Evolutionary conservation across 2,888 invertebrate genomes (phyloP).

Genomic region (Dasysyrphus tricinctus): DNA sequence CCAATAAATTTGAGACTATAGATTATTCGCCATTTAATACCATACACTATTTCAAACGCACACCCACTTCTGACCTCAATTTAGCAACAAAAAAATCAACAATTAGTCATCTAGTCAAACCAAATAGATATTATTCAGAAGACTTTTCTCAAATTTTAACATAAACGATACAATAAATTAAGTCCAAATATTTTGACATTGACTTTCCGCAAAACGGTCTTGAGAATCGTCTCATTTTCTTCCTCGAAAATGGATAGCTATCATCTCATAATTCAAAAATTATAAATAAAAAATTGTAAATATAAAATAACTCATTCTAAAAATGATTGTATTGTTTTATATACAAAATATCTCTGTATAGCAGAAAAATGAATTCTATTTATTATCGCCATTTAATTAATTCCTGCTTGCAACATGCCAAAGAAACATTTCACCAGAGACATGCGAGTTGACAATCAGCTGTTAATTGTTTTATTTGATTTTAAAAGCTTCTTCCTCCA

Average conservation of each 20-base stretch:
- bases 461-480: conserved; percentile 66
- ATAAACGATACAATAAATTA: no score
- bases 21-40: no score
- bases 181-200: neutral
- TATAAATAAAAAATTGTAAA: neutral
- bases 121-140: no score
- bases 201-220: neutral
- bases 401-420: conserved; percentile 1
- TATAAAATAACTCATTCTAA: neutral
- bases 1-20: no score
- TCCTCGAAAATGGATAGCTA: neutral
- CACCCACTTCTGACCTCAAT: no score
- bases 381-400: neutral
- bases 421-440: conserved; percentile 14
- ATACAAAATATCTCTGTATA: neutral
- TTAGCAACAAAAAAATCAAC: no score
- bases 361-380: neutral
- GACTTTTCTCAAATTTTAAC: no score
- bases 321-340: neutral
- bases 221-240: neutral
- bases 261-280: neutral
- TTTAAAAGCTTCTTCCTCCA: conserved; percentile 39
- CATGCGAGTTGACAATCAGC: conserved; percentile 37
- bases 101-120: no score
- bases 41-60: no score